Evolutionary conservation across 2,888 invertebrate species (phyloP).

Genomic region (Xestoiulus laeticollis): DNA sequence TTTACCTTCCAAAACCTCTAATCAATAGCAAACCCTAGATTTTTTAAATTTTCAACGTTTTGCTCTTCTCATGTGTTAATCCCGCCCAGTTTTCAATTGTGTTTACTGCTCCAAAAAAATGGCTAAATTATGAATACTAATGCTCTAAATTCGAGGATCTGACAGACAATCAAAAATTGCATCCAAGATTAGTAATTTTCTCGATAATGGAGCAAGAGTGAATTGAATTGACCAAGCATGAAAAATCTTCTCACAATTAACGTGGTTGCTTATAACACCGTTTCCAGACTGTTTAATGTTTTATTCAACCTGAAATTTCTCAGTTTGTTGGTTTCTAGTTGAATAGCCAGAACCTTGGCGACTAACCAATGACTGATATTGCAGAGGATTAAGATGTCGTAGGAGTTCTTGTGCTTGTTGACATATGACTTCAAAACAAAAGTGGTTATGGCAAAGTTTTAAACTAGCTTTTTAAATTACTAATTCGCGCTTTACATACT

Average conservation of each 20-base stretch:
- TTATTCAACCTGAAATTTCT: background rate
- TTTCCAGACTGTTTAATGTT: background rate
- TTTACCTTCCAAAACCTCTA: background rate
- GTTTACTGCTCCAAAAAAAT: background rate
- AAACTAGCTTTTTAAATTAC: background rate
- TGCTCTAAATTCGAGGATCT: slow-evolving; percentile 1
- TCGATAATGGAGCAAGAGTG: background rate
- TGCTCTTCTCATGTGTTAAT: background rate
- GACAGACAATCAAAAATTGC: background rate
- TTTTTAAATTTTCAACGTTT: background rate
- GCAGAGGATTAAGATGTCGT: background rate
- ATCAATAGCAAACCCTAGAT: background rate
- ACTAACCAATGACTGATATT: background rate
- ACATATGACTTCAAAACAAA: background rate
- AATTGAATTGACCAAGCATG: background rate
- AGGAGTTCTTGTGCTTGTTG: background rate
- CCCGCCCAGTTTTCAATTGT: slow-evolving; percentile 29
- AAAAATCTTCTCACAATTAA: background rate
- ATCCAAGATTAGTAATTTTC: background rate
- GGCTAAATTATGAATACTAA: background rate
- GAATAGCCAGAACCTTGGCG: background rate
- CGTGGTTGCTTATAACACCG: background rate
- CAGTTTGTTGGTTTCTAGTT: background rate
- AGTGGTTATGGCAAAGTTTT: background rate
- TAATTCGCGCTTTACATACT: background rate